A percentile compares a stretch with the other conserved stretches of the same genome.
Conservation (phyloP, 1,140 invertebrate genomes). For the Meloidogyne hapla region DNA sequence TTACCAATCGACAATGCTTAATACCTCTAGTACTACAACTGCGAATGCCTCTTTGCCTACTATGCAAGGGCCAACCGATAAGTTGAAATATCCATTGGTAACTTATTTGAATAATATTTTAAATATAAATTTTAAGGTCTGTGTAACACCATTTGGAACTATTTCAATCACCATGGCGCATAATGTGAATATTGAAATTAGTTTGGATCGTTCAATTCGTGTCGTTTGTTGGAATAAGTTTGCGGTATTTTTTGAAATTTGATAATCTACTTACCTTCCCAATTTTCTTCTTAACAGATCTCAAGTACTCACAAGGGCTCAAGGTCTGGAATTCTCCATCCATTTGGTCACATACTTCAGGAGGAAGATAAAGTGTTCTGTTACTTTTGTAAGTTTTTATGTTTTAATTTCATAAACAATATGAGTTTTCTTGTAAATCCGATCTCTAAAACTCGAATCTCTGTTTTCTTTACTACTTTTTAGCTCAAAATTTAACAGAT, state of each 20-base stretch:
- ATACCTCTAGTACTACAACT: neutral
- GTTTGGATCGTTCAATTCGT: constrained; percentile 35
- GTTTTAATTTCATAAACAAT: neutral
- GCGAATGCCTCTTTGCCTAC: constrained; percentile 4
- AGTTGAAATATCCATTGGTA: constrained; percentile 3
- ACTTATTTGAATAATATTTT: neutral
- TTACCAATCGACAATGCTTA: neutral
- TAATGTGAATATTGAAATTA: constrained; percentile 40
- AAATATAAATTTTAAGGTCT: neutral
- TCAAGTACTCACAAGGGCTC: constrained; percentile 28
- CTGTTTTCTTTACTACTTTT: too few relatives aligned
- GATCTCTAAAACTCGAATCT: too few relatives aligned
- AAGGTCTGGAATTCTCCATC: constrained; percentile 32
- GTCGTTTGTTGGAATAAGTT: constrained; percentile 36
- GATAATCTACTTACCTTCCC: neutral
- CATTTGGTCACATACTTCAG: constrained; percentile 24
- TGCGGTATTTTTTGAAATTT: constrained; percentile 17
- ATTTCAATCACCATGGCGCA: constrained; percentile 38
- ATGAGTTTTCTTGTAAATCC: too few relatives aligned
- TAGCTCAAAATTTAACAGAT: neutral
- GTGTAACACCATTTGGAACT: constrained; percentile 34
- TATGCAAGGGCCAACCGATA: neutral
- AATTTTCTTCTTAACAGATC: constrained; percentile 18
- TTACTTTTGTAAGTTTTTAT: constrained; percentile 33
- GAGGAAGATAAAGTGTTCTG: constrained; percentile 38